These are phyloP conservation scores for Pterostichus niger DNA, from an alignment of 2,888 invertebrate species.

Conservation along the genomic window DNA sequence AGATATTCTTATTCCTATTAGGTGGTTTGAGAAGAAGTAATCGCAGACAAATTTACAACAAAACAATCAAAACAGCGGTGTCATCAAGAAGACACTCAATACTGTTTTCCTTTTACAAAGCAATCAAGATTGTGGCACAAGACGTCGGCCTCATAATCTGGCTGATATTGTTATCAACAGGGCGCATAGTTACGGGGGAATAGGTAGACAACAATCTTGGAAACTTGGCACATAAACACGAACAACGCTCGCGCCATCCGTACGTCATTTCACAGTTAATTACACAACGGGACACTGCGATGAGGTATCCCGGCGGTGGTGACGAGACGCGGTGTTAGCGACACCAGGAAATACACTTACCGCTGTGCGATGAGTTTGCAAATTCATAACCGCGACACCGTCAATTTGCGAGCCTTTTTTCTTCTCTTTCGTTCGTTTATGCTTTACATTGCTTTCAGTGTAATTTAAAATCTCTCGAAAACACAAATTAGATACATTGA, in stretches of 20 bases:
- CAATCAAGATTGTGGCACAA: constrained; percentile 70
- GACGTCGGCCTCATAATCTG: constrained; percentile 68
- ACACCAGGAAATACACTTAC: constrained; percentile 34
- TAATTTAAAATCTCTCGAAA: constrained; percentile 4
- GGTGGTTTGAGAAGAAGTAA: no score
- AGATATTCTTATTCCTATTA: no score
- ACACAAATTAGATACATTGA: constrained; percentile 4
- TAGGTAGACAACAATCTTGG: constrained; percentile 70
- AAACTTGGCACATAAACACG: constrained; percentile 68
- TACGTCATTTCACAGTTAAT: constrained; percentile 66
- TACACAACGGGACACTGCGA: constrained; percentile 37
- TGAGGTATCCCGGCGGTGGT: constrained; percentile 1
- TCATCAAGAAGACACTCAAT: constrained; percentile 66
- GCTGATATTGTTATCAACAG: constrained; percentile 70
- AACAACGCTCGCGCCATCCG: constrained; percentile 59
- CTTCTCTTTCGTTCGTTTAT: constrained; percentile 7
- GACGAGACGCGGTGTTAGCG: neutral
- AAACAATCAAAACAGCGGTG: no score
- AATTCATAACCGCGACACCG: constrained; percentile 34
- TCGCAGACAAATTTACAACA: no score
- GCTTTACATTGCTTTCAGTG: neutral
- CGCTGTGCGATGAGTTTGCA: neutral
- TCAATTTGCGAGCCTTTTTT: constrained; percentile 7
- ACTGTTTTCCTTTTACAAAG: constrained; percentile 70
- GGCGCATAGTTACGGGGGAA: constrained; percentile 68